phyloP scores from a whole-genome alignment of 2,888 invertebrate genomes.

The Hemistola chrysoprasaria region DNA sequence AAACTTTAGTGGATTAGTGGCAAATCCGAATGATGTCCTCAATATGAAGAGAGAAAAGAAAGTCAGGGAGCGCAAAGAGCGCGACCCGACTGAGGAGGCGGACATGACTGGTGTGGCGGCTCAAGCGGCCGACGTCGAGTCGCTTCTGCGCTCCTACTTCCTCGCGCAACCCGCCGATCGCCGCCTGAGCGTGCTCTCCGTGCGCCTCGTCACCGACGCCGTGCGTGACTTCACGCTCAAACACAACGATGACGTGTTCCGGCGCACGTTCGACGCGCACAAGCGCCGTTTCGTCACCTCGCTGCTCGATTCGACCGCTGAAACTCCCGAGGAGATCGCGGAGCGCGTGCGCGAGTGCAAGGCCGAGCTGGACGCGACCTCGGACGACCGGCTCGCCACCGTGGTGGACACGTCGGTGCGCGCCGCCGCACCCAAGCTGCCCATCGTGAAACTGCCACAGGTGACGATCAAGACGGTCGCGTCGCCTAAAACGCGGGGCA shows the following conservation, averaged over 20 bases:
- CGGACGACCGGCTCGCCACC: conserved; percentile 47
- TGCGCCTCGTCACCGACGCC: conserved; percentile 89
- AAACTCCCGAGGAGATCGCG: conserved; percentile 62
- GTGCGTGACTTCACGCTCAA: conserved; percentile 82
- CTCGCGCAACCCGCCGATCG: conserved; percentile 78
- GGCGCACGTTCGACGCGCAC: conserved; percentile 68
- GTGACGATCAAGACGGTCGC: conserved; percentile 27
- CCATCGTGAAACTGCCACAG: conserved; percentile 38
- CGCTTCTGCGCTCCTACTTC: conserved; percentile 85
- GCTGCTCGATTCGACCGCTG: conserved; percentile 61
- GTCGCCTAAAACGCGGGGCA: conserved; percentile 33
- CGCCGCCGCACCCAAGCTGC: conserved; percentile 34
- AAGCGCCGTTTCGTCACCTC: conserved; percentile 59
- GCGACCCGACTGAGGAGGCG: conserved; percentile 52
- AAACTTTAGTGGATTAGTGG: conserved; percentile 88
- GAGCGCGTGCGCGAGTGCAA: conserved; percentile 57
- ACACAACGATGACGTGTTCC: conserved; percentile 66
- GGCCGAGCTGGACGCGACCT: conserved; percentile 60
- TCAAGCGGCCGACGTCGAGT: conserved; percentile 80
- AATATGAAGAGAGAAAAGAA: conserved; percentile 84
- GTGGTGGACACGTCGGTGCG: conserved; percentile 48
- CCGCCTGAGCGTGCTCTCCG: conserved; percentile 86
- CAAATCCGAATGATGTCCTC: conserved; percentile 93
- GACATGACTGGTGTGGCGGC: conserved; percentile 60
- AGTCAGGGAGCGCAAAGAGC: conserved; percentile 56